A percentile compares a stretch with the other conserved stretches of the same genome.
Evolutionary conservation across 2,113 vertebrate species (phyloP).

Genomic region (Aegithalos caudatus): DNA sequence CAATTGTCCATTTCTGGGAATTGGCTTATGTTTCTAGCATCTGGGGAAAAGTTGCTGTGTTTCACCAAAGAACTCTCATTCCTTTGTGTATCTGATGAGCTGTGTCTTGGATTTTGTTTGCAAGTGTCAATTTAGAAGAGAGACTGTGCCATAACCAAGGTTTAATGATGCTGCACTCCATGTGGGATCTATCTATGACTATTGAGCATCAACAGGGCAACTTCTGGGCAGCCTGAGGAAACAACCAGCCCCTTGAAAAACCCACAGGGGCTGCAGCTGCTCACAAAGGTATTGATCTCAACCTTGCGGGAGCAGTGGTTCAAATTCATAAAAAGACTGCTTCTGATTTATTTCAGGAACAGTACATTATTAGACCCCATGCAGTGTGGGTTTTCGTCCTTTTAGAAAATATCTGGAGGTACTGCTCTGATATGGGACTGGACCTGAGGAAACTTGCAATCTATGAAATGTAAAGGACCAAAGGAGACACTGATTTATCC

Average conservation of each 20-base stretch:
- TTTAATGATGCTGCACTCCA: background rate
- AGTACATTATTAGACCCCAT: background rate
- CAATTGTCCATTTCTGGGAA: background rate
- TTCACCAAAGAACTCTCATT: background rate
- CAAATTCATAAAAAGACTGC: background rate
- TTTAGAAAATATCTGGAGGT: background rate
- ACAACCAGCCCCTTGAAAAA: background rate
- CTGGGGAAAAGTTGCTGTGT: background rate
- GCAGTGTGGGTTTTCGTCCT: background rate
- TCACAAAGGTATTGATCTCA: background rate
- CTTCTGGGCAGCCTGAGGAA: background rate
- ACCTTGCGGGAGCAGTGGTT: background rate
- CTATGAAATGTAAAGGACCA: background rate
- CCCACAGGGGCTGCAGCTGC: background rate
- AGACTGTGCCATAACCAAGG: background rate
- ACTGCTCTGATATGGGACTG: background rate
- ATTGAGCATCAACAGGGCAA: background rate
- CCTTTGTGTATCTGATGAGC: background rate
- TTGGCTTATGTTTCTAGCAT: background rate
- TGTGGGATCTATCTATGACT: rapidly evolving
- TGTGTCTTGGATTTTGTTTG: background rate
- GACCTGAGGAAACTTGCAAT: background rate
- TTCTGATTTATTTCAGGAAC: background rate
- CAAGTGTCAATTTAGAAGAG: background rate
- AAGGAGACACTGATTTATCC: background rate